Base-by-base conservation (phyloP, 2,797 vertebrate genomes). In the Hylomyscus alleni region DNA sequence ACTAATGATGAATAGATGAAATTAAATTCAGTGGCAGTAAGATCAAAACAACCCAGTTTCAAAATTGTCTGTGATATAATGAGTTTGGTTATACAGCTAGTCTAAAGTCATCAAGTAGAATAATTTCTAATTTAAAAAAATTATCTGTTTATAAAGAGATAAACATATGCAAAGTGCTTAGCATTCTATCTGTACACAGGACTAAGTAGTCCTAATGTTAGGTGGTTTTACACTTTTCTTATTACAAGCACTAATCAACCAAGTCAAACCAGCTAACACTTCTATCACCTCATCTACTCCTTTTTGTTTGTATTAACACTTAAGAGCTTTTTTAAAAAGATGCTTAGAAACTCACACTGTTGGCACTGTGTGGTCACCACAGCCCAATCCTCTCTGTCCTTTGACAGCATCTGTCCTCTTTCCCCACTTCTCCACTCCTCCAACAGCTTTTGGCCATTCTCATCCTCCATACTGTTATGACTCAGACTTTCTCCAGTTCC, bases 81-180 rank as follows among this genome's bases (percentile, higher is more conserved):
- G 65, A n/a, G 72, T 37, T 54, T 14, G 50, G 80, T 73, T 87
- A 81, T n/a, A 20, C 5, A 94, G n/a, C 17, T 65, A 95, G 31
- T 86, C 83, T 1, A 44, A 86, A 67, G 56, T 87, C 37, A 89
- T 62, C 67, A 90, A 95, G 84, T 87, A 40, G 52, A 91, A n/a
- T 78, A 29, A 90, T 80, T 94, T 95, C 50, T 75, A 90, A 19
- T 56, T 86, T 82, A 26, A 12, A 58, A 82, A 91, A 34, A 91
- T 0, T 15, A 87, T 56, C 4, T 88, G n/a, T 88, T 75, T 40
- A 31, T 50, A 67, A 50, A 67, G 72, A 26, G 37, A 67, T 89
- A 96, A 91, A 90, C 22, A 84, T 62, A 52, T 13, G 87, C 31
- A 77, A 84, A 94, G 62, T 89, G 60, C 54, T 95, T 50, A 91